Percentiles rank a stretch among this genome's conserved stretches.
These are phyloP conservation scores for Nasonovia ribisnigri DNA, from an alignment of 2,888 invertebrate species.

Conservation along the genomic window DNA sequence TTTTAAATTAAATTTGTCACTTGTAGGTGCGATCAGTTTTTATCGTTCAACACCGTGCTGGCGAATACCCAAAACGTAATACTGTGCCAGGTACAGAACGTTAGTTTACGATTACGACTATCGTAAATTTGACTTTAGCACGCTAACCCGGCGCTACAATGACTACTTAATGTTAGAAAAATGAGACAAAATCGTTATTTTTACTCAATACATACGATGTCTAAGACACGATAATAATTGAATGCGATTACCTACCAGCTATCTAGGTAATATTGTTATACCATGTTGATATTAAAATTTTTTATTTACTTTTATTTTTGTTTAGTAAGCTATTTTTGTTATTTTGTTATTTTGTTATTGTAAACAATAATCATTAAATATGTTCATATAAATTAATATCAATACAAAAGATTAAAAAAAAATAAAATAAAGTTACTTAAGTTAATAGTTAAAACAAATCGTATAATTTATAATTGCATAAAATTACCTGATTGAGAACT, in stretches of 20 bases:
- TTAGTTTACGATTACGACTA: constrained; percentile 48
- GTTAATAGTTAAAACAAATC: neutral
- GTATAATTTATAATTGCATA: neutral
- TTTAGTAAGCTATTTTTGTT: neutral
- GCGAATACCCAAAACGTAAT: constrained; percentile 49
- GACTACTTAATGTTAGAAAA: constrained; percentile 57
- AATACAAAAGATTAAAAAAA: neutral
- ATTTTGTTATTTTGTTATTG: neutral
- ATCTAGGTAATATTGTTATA: neutral
- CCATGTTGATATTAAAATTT: neutral
- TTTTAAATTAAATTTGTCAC: constrained; percentile 64
- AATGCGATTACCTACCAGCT: constrained; percentile 29
- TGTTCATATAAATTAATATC: neutral
- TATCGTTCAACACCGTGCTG: constrained; percentile 56
- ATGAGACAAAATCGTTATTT: constrained; percentile 58
- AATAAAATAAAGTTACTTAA: neutral
- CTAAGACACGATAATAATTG: constrained; percentile 52
- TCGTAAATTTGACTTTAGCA: constrained; percentile 54
- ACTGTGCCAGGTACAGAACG: constrained; percentile 61
- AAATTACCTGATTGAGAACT: constrained; percentile 51
- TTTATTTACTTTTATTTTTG: neutral
- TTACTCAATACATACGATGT: constrained; percentile 36
- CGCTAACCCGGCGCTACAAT: constrained; percentile 52
- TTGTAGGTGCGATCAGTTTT: constrained; percentile 62
- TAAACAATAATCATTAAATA: neutral